Conservation (phyloP, 2,888 invertebrate species). For the Heliconius erato region DNA sequence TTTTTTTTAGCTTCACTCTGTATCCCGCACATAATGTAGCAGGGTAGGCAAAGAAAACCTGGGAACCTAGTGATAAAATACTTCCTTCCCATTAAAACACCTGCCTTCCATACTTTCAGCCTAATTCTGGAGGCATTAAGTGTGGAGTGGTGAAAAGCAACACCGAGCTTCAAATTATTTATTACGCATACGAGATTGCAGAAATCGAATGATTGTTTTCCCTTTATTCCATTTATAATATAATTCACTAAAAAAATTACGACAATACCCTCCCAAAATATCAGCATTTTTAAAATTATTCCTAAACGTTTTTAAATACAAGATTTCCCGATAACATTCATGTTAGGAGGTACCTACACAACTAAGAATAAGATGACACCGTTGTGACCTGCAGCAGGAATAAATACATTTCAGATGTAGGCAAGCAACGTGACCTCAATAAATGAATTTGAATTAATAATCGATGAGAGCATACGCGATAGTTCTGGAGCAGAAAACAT, state of each 20-base stretch:
- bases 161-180: background rate
- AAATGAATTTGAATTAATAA: slow-evolving; percentile 47
- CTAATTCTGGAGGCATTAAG: too few species aligned
- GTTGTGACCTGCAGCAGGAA: slow-evolving; percentile 37
- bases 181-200: background rate
- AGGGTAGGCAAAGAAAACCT: too few species aligned
- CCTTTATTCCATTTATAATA: too few species aligned
- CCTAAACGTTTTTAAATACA: background rate
- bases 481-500: slow-evolving; percentile 17
- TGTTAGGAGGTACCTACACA: slow-evolving; percentile 9
- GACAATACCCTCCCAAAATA: background rate
- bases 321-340: slow-evolving; percentile 25
- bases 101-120: too few species aligned
- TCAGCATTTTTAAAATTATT: background rate
- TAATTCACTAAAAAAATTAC: background rate
- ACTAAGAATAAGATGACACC: slow-evolving; percentile 28
- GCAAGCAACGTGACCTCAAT: slow-evolving; percentile 41
- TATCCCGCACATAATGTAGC: too few species aligned
- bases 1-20: too few species aligned
- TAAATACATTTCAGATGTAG: slow-evolving; percentile 40
- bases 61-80: too few species aligned
- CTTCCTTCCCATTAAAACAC: too few species aligned
- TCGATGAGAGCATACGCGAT: slow-evolving; percentile 16
- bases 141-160: too few species aligned
- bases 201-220: background rate